A percentile compares a stretch with the other conserved stretches of the same genome.
Evolutionary conservation across 2,888 invertebrate species (phyloP).

Genomic region (Oscheius sp.): DNA sequence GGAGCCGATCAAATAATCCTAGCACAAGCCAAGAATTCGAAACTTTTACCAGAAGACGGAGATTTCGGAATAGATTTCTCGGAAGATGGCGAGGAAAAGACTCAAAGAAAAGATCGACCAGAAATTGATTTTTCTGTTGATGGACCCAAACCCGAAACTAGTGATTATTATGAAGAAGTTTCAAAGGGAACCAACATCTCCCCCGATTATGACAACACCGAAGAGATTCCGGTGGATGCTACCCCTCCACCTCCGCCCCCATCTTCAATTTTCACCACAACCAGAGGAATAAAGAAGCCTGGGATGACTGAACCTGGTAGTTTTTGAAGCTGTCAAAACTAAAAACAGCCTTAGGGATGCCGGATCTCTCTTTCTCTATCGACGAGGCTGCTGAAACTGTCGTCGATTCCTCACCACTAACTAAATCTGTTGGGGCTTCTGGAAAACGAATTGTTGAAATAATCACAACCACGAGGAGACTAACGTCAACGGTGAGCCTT

Average conservation of each 20-base stretch:
- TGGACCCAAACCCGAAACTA: slow-evolving; percentile 23
- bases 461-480: not conserved
- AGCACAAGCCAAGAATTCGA: slow-evolving; percentile 44
- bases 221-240: not conserved
- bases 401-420: slow-evolving; percentile 17
- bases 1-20: not conserved
- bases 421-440: not conserved
- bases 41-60: slow-evolving; percentile 59
- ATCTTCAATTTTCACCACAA: not conserved
- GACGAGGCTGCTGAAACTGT: slow-evolving; percentile 29
- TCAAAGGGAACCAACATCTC: slow-evolving; percentile 13
- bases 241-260: not conserved
- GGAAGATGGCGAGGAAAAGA: slow-evolving; percentile 52
- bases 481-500: not conserved
- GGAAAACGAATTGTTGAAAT: not conserved
- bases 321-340: not conserved
- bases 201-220: not conserved
- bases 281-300: slow-evolving; percentile 3
- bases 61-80: slow-evolving; percentile 67
- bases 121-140: slow-evolving; percentile 51
- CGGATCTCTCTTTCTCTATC: slow-evolving; percentile 37
- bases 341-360: slow-evolving; percentile 5
- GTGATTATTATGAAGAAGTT: slow-evolving; percentile 63
- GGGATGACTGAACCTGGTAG: not conserved
- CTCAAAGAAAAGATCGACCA: slow-evolving; percentile 28